Percentiles rank a stretch among this genome's conserved stretches.
Conservation (phyloP, 2,113 vertebrate species). For the Cryptomyrus ogoouensis region DNA sequence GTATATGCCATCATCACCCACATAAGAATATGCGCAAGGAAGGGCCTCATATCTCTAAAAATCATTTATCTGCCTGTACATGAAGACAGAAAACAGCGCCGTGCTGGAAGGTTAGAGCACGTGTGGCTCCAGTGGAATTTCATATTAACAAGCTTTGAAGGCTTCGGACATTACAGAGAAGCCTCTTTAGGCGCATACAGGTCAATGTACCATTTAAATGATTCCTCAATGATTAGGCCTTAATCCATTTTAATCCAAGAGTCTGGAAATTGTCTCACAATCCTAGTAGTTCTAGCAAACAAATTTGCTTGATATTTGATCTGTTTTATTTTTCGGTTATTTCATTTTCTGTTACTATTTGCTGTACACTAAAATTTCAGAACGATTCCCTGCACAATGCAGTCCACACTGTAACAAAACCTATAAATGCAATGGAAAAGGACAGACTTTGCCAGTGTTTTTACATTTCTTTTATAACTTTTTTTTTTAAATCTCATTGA, state of each 20-base stretch:
- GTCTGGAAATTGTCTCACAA: neutral
- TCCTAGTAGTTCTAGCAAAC: neutral
- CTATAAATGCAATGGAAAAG: neutral
- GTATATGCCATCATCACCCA: neutral
- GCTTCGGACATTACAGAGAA: neutral
- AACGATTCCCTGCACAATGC: neutral
- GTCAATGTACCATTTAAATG: neutral
- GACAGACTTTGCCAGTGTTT: neutral
- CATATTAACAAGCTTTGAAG: neutral
- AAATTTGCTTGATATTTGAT: neutral
- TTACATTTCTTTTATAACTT: neutral
- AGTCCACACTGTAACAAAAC: neutral
- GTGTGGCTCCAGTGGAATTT: neutral
- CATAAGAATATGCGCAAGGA: neutral
- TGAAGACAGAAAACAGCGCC: neutral
- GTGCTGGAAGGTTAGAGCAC: neutral
- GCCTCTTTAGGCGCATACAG: neutral
- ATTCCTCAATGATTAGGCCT: neutral
- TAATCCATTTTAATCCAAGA: neutral
- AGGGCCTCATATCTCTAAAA: slow-evolving; percentile 8
- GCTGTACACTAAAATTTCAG: neutral
- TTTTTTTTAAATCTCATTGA: neutral
- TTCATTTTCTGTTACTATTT: neutral
- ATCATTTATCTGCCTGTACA: neutral
- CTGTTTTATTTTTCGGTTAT: neutral